Base-by-base conservation (phyloP, 2,113 vertebrate species). In the Nyctibius bracteatus region DNA sequence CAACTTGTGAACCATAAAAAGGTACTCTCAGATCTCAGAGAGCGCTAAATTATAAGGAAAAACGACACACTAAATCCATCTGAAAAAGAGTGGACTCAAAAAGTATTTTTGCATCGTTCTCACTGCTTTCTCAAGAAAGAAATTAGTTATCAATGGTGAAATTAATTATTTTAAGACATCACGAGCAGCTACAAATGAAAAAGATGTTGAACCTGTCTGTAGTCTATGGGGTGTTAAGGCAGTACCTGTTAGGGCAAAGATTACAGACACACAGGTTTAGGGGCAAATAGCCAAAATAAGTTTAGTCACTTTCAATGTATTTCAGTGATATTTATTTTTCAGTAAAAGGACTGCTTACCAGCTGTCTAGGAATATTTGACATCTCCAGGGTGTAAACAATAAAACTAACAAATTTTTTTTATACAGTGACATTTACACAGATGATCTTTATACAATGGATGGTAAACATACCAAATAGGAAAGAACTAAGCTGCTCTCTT, bases 1-100 rank as follows among this genome's bases (percentile, higher is more conserved):
- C 97, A 96, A 94, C 95, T 97, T 98, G 97, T 98, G 92, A 92
- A 95, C 96, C 93, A 96, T 89, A 88, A 94, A 98, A 98, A 98
- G 96, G 97, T 98, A 97, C 95, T 96, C 92, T 98, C 21, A 88
- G 90, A 95, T 95, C 92, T 89, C 79, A 78, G 22, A 83, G 75
- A 71, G 37, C 18, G 58, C 27, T 92, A 73, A 79, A 66, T 84
- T 88, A 47, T 51, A 78, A 81, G 79, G 90, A 47, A 88, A 94
- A 94, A 80, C 51, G 55, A 59, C 65, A 51, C 19, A 27, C 4
- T 81, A 79, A 65, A 88, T 54, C 63, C 23, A 47, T 77, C 55
- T 71, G 63, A 52, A 77, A 81, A 95, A 66, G 72, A 72, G 23
- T 63, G 17, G 31, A 84, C 28, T 79, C 22, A 54, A 35, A 49